A percentile compares a stretch with the other conserved stretches of the same genome.
phyloP scores from a whole-genome alignment of 2,113 vertebrate genomes.

The Thalassoma bifasciatum region DNA sequence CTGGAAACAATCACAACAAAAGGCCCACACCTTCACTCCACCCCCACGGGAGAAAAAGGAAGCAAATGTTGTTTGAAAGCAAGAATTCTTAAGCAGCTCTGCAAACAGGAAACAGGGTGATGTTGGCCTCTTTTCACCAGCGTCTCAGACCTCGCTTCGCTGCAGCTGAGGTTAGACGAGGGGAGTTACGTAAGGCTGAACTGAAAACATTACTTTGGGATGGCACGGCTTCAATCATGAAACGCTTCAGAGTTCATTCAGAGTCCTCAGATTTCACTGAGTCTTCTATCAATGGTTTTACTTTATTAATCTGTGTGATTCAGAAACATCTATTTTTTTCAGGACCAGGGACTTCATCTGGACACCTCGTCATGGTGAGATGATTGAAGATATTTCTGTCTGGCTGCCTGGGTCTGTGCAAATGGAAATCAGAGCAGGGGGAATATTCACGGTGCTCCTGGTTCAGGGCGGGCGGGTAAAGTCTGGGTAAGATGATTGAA shows the following conservation, averaged over 20 bases:
- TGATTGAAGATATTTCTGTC: conserved; percentile 33
- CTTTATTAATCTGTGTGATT: conserved; percentile 11
- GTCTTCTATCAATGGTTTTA: conserved; percentile 20
- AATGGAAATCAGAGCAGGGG: conserved; percentile 37
- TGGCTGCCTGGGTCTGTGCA: conserved; percentile 28
- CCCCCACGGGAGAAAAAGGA: conserved; percentile 1
- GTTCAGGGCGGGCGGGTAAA: conserved; percentile 13
- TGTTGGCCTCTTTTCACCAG: conserved; percentile 18
- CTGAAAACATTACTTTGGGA: conserved; percentile 37
- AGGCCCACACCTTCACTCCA: background rate
- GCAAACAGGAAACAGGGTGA: conserved; percentile 30
- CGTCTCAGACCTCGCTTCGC: conserved; percentile 10
- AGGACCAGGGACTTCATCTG: background rate
- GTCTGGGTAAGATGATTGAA: conserved; percentile 14
- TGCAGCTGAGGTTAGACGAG: conserved; percentile 46
- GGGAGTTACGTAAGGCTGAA: conserved; percentile 49
- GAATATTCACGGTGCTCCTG: conserved; percentile 41
- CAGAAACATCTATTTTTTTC: conserved; percentile 7
- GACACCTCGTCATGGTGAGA: conserved; percentile 21
- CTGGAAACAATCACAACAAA: background rate
- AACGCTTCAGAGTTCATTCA: conserved; percentile 40
- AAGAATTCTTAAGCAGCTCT: conserved; percentile 27
- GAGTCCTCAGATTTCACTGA: conserved; percentile 11
- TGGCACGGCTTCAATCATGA: conserved; percentile 1
- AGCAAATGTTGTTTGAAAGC: conserved; percentile 21